These are phyloP conservation scores for Hemicordylus capensis DNA, from an alignment of 2,113 vertebrate species.

Conservation along the genomic window DNA sequence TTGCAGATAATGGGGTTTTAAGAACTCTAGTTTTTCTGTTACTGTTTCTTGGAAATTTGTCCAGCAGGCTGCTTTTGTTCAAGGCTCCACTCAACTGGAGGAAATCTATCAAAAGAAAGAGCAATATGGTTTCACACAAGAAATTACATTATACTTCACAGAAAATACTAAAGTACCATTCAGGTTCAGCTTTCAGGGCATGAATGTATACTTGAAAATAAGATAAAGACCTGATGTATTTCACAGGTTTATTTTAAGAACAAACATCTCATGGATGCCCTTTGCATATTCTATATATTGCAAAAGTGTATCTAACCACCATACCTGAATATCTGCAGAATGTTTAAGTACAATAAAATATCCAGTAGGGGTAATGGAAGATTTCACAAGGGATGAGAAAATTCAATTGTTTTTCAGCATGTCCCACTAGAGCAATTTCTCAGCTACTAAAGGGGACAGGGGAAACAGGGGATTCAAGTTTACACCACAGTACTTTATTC, in stretches of 20 bases:
- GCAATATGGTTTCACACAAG: constrained; percentile 22
- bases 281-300: background rate
- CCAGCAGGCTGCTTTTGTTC: constrained; percentile 24
- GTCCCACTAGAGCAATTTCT: background rate
- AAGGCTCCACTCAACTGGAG: constrained; percentile 34
- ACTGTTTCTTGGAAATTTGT: constrained; percentile 36
- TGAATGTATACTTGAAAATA: constrained; percentile 10
- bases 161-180: background rate
- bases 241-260: background rate
- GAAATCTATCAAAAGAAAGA: constrained; percentile 43
- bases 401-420: background rate
- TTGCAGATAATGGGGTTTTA: constrained; percentile 58
- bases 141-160: constrained; percentile 11
- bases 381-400: background rate
- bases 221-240: background rate
- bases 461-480: background rate
- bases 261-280: background rate
- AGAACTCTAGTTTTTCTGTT: constrained; percentile 50
- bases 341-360: background rate
- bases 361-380: background rate
- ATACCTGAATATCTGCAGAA: background rate
- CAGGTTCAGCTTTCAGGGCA: background rate
- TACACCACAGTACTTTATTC: background rate
- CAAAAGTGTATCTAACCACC: background rate
- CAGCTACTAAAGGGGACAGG: background rate